Percentiles rank a stretch among this genome's conserved stretches.
Conservation (phyloP, 2,888 invertebrate species). For the Prenolepis imparis region DNA sequence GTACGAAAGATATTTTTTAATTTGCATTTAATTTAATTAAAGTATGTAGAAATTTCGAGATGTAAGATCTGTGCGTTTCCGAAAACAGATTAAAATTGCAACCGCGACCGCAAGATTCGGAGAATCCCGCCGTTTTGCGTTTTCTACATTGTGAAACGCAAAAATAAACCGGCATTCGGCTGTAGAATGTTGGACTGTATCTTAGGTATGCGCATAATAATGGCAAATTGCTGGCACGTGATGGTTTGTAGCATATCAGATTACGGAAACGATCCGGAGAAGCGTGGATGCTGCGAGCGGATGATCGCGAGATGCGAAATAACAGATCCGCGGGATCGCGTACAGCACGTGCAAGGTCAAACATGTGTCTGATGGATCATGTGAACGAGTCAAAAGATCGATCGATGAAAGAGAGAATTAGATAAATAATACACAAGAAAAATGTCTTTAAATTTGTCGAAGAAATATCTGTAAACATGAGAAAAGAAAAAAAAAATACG, state of each 20-base stretch:
- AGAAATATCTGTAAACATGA: neutral
- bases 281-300: constrained; percentile 52
- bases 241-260: constrained; percentile 62
- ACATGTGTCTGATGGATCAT: constrained; percentile 21
- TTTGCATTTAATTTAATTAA: neutral
- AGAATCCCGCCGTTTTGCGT: constrained; percentile 4
- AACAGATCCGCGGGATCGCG: constrained; percentile 27
- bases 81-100: constrained; percentile 17
- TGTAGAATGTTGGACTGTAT: neutral
- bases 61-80: neutral
- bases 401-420: neutral
- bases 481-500: neutral
- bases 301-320: constrained; percentile 54
- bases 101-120: neutral
- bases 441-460: neutral
- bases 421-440: neutral
- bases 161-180: neutral
- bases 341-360: constrained; percentile 44
- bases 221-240: constrained; percentile 60
- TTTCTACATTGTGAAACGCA: constrained; percentile 9
- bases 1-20: neutral
- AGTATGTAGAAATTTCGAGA: neutral
- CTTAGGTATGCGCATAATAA: constrained; percentile 49
- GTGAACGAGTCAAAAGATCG: constrained; percentile 3
- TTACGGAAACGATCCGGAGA: constrained; percentile 65